These are phyloP conservation scores for Syrphus vitripennis DNA, from an alignment of 2,888 invertebrate species.

Conservation along the genomic window DNA sequence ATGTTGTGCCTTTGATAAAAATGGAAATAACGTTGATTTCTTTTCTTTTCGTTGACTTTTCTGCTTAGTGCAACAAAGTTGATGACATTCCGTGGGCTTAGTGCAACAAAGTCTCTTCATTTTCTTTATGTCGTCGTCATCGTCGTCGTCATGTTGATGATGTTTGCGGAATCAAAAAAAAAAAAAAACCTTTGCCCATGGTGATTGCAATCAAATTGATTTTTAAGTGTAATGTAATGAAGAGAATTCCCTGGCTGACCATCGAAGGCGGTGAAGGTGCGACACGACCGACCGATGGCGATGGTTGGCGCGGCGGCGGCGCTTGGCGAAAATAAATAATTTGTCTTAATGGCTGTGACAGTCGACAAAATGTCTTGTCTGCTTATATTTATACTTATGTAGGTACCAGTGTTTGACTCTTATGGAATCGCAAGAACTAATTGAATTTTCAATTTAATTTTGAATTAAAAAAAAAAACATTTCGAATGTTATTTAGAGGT, in stretches of 20 bases:
- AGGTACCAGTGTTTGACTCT: conserved; percentile 1
- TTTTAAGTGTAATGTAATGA: conserved; percentile 66
- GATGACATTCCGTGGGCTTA: conserved; percentile 25
- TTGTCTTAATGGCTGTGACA: conserved; percentile 33
- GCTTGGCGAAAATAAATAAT: conserved; percentile 39
- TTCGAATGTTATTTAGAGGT: conserved; percentile 6
- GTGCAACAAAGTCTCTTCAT: conserved; percentile 54
- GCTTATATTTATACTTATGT: background rate
- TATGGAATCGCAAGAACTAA: conserved; percentile 46
- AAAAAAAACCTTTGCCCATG: background rate
- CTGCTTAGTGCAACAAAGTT: conserved; percentile 32
- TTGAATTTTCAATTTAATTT: conserved; percentile 32
- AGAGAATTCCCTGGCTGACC: background rate
- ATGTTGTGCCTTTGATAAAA: background rate
- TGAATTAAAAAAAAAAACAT: background rate
- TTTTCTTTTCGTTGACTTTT: background rate
- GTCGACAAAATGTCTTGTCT: conserved; percentile 5
- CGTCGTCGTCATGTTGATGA: background rate
- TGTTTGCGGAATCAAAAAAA: background rate
- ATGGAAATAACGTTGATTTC: background rate
- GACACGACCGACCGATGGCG: background rate
- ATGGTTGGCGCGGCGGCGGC: background rate
- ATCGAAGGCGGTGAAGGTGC: background rate
- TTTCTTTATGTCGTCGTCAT: background rate
- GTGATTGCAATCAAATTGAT: conserved; percentile 62